These are phyloP conservation scores for Vireo altiloquus DNA, from an alignment of 2,113 vertebrate species.

Conservation along the genomic window DNA sequence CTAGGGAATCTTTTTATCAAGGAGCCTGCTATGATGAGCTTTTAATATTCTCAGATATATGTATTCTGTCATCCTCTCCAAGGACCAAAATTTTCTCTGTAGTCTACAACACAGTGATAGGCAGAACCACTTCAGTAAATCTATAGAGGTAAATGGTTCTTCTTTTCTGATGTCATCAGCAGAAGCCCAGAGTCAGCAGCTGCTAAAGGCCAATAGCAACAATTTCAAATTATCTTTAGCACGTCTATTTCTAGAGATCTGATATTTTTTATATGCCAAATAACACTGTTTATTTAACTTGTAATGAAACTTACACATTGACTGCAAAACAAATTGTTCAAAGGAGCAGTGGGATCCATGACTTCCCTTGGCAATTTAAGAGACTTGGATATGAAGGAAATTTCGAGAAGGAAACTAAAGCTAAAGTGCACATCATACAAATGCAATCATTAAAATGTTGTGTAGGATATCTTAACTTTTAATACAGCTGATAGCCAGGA, in stretches of 20 bases:
- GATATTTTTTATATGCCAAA: neutral
- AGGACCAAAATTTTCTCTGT: neutral
- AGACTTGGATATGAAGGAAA: neutral
- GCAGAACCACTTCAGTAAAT: neutral
- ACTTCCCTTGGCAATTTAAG: neutral
- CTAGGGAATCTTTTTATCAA: neutral
- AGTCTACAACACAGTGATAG: rapidly evolving
- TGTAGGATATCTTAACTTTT: neutral
- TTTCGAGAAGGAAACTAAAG: neutral
- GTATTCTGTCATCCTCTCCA: neutral
- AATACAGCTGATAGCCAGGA: neutral
- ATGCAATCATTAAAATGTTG: neutral
- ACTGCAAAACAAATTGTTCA: neutral
- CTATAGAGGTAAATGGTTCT: neutral
- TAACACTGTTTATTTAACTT: neutral
- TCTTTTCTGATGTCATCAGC: neutral
- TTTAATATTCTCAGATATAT: neutral
- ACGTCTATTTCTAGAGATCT: neutral
- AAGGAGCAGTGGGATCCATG: neutral
- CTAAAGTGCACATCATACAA: neutral
- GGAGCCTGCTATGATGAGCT: neutral
- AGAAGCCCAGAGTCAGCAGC: neutral
- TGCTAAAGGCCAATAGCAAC: neutral
- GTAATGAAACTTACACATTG: neutral
- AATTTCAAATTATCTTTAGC: neutral